Conservation (phyloP, 1,140 invertebrate genomes). For the Cephus cinctus region DNA sequence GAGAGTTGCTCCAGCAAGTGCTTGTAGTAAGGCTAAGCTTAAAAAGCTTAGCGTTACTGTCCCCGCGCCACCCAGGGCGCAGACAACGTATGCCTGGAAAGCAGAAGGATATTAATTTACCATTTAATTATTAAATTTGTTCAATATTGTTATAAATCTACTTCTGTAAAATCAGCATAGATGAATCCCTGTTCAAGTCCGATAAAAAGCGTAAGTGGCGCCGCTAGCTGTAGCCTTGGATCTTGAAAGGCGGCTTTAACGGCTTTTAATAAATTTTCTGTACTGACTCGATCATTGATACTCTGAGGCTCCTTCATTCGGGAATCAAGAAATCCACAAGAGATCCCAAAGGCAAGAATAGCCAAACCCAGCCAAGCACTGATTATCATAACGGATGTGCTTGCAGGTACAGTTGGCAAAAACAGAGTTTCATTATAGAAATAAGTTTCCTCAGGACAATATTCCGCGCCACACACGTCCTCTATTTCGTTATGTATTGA, state of each 20-base stretch:
- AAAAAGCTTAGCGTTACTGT: conserved; percentile 65
- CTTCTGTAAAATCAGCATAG: conserved; percentile 70
- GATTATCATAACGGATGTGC: conserved; percentile 52
- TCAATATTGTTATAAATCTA: conserved; percentile 32
- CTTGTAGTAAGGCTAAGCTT: conserved; percentile 65
- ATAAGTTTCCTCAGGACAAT: conserved; percentile 42
- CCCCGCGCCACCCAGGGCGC: conserved; percentile 63
- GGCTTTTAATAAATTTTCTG: conserved; percentile 36
- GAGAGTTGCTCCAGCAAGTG: conserved; percentile 66
- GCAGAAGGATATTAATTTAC: too few species aligned
- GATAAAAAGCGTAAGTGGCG: conserved; percentile 68
- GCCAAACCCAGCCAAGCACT: conserved; percentile 60
- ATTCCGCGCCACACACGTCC: conserved; percentile 41
- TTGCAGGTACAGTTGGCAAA: conserved; percentile 44
- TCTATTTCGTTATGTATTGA: conserved; percentile 27
- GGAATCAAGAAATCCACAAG: conserved; percentile 56
- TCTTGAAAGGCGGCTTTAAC: conserved; percentile 52
- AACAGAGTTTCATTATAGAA: conserved; percentile 42
- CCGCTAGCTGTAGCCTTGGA: conserved; percentile 60
- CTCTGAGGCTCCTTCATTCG: conserved; percentile 46
- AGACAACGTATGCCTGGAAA: conserved; percentile 64
- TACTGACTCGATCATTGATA: conserved; percentile 33
- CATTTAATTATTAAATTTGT: conserved; percentile 1
- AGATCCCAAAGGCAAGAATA: conserved; percentile 55
- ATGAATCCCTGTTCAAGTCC: conserved; percentile 74